Conservation (phyloP, 2,888 invertebrate species). For the Serrognathus titanus region DNA sequence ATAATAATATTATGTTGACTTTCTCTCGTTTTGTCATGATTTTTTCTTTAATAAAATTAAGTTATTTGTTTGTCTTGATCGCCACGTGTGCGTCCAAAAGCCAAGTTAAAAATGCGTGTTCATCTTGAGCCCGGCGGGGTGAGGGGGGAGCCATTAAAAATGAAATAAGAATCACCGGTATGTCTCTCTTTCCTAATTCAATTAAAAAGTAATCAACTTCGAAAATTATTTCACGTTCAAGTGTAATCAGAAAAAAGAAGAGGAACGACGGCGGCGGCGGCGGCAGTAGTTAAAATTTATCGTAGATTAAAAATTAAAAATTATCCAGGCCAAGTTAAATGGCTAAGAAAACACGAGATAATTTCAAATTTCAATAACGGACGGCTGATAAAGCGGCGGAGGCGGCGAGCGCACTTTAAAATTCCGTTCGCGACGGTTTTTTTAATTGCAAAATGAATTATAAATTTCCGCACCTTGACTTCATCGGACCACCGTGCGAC, state of each 20-base stretch:
- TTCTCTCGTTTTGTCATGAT: too few relatives aligned
- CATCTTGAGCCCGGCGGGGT: too few relatives aligned
- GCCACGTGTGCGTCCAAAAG: too few relatives aligned
- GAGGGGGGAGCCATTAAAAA: neutral
- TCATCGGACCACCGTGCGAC: neutral
- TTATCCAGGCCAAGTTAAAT: slow-evolving; percentile 47
- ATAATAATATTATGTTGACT: too few relatives aligned
- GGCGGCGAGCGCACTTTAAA: neutral
- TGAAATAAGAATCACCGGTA: slow-evolving; percentile 2
- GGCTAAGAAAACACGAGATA: slow-evolving; percentile 49
- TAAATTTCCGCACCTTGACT: neutral
- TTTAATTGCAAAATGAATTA: neutral
- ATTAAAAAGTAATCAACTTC: slow-evolving; percentile 23
- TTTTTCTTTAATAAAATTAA: too few relatives aligned
- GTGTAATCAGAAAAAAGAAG: neutral
- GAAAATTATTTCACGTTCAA: slow-evolving; percentile 13
- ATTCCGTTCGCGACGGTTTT: neutral
- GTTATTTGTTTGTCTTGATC: too few relatives aligned
- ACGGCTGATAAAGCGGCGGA: slow-evolving; percentile 2
- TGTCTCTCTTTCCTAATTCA: slow-evolving; percentile 12
- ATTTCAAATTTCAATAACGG: slow-evolving; percentile 44
- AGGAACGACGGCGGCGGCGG: neutral
- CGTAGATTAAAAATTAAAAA: slow-evolving; percentile 46
- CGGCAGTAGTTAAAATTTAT: slow-evolving; percentile 13
- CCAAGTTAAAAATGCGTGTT: too few relatives aligned